Evolutionary conservation across 2,797 vertebrate genomes (phyloP), one percentile per base, ranked within the genome.

Genomic region (Triplophysa bombifrons): DNA sequence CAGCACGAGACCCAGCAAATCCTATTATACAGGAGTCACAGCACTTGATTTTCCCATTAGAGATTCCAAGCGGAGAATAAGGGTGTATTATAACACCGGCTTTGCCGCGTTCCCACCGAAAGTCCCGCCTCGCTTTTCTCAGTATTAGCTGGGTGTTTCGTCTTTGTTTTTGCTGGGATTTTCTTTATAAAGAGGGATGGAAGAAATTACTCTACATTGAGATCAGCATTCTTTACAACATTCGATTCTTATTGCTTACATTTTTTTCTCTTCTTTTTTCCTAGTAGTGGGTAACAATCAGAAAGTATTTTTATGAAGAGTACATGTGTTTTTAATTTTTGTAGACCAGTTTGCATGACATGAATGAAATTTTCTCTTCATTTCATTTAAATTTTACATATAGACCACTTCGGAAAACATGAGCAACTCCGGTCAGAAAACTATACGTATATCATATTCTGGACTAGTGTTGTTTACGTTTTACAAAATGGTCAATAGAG

Each of bases 11-110:
- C 92, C 91, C 90, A 83, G 93, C 92, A 94, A 94, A 94, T 94
- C 94, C 93, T 93, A 94, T 94, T 94, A 94, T 93, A 93, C 91
- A 93, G 92, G 90, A 94, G 92, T 94, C 93, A 93, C 90, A 92
- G 93, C 92, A 92, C 91, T 92, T 94, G 93, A 94, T 94, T 94
- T 93, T 94, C 90, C 91, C 92, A 93, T 94, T 94, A 93, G 89
- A 92, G 88, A 87, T 92, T 92, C 90, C 91, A 90, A 93, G 92
- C 91, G 88, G 93, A 91, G 92, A 89, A 92, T 89, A 92, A 91
- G 89, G 84, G 85, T 86, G 89, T 89, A 91, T 93, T 89, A 93
- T 90, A 93, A 92, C 91, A 90, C 89, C 88, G 83, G 87, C 89
- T 91, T 89, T 87, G 85, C 89, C 83, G 86, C 91, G 88, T 91